Conservation (phyloP, 2,797 vertebrate genomes). For the Parauchenoglanis punctatus region DNA sequence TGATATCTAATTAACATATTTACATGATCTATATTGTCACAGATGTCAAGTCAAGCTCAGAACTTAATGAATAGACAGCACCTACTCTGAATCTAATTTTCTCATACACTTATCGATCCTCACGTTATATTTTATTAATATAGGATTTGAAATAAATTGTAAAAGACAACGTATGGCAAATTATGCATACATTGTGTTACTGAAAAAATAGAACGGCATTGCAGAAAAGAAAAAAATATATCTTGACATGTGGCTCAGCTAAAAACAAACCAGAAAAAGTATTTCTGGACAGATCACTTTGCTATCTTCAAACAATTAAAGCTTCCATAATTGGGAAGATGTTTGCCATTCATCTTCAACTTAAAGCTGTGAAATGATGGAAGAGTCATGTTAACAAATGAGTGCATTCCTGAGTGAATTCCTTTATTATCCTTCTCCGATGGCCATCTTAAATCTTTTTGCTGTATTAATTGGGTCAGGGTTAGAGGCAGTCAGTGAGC, state of each 20-base stretch:
- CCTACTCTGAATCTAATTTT: neutral
- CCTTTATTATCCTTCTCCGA: slow-evolving; percentile 26
- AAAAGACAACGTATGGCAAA: neutral
- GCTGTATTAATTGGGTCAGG: slow-evolving; percentile 64
- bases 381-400: neutral
- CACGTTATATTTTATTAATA: neutral
- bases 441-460: slow-evolving; percentile 56
- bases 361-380: slow-evolving; percentile 1
- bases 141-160: neutral
- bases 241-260: neutral
- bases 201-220: neutral
- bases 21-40: neutral
- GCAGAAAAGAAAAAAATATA: neutral
- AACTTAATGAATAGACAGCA: neutral
- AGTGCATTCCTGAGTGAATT: neutral
- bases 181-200: neutral
- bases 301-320: neutral
- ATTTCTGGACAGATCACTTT: neutral
- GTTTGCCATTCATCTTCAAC: neutral
- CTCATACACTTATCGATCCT: neutral
- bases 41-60: neutral
- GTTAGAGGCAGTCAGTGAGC: slow-evolving; percentile 53
- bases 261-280: neutral
- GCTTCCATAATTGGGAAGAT: neutral
- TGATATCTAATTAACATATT: slow-evolving; percentile 4